A percentile compares a stretch with the other conserved stretches of the same genome.
Conservation (phyloP, 92 coral and sea anemone species). For the Parazoanthus darwini region DNA sequence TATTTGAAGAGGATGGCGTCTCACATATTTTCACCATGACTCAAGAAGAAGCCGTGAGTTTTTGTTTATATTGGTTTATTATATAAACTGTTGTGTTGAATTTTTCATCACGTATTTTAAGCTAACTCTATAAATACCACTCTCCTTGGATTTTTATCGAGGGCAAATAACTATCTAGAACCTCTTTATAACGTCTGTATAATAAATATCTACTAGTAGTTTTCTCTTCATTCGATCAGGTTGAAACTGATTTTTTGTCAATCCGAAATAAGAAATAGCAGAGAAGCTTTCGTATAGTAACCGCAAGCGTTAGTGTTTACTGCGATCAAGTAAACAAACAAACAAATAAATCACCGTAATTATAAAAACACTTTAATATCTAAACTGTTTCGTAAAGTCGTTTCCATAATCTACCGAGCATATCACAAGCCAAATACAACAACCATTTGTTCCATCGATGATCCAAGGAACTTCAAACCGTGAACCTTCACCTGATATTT, state of each 20-base stretch:
- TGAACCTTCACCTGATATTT: too few species aligned
- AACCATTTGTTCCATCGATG: too few species aligned
- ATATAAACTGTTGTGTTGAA: not conserved
- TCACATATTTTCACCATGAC: slow-evolving; percentile 40
- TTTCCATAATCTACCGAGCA: too few species aligned
- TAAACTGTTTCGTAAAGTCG: too few species aligned
- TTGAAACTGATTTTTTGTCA: too few species aligned
- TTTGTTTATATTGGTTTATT: not conserved
- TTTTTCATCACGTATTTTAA: not conserved
- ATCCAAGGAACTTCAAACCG: too few species aligned
- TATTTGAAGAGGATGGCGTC: slow-evolving; percentile 35
- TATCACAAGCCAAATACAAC: too few species aligned
- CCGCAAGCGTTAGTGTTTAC: not conserved
- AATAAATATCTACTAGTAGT: too few species aligned
- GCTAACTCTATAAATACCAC: too few species aligned
- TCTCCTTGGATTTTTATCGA: not conserved
- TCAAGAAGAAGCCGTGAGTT: slow-evolving; percentile 31
- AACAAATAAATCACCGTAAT: too few species aligned
- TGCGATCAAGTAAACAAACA: not conserved
- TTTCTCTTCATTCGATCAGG: not conserved
- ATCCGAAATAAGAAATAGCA: not conserved
- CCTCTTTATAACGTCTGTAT: not conserved
- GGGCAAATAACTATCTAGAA: not conserved
- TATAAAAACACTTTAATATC: too few species aligned
- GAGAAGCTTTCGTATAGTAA: not conserved